These are phyloP conservation scores for Penaeus monodon DNA, from an alignment of 2,888 invertebrate genomes.

Conservation along the genomic window DNA sequence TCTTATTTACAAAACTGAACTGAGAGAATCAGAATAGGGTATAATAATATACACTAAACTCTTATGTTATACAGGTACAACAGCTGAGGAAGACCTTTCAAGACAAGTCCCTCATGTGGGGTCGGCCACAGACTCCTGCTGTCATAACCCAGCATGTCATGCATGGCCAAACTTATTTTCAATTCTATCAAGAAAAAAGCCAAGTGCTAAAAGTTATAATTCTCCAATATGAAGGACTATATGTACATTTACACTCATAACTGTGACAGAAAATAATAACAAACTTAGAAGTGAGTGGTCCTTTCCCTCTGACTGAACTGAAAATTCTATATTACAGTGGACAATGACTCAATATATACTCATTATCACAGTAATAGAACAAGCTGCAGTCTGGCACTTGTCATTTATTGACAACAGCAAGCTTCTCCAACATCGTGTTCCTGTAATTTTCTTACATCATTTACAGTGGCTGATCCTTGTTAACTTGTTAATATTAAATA, in stretches of 20 bases:
- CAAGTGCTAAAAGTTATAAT: constrained; percentile 22
- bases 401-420: neutral
- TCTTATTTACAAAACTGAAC: neutral
- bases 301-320: neutral
- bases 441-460: neutral
- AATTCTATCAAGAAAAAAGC: constrained; percentile 5
- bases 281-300: constrained; percentile 5
- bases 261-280: constrained; percentile 17
- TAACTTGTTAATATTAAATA: neutral
- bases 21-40: constrained; percentile 31
- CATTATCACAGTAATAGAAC: constrained; percentile 11
- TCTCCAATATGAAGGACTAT: constrained; percentile 29
- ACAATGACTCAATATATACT: too few species aligned
- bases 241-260: constrained; percentile 17
- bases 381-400: constrained; percentile 12
- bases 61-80: constrained; percentile 26
- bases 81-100: constrained; percentile 18
- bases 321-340: too few species aligned
- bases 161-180: constrained; percentile 4
- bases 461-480: neutral
- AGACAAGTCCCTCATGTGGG: constrained; percentile 2
- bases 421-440: too few species aligned
- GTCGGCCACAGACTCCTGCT: constrained; percentile 9
- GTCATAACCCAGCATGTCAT: neutral
- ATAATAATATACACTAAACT: constrained; percentile 25